Percentiles rank a stretch among this genome's conserved stretches.
phyloP scores from a whole-genome alignment of 2,888 invertebrate genomes.

The Sarcophaga carnaria region DNA sequence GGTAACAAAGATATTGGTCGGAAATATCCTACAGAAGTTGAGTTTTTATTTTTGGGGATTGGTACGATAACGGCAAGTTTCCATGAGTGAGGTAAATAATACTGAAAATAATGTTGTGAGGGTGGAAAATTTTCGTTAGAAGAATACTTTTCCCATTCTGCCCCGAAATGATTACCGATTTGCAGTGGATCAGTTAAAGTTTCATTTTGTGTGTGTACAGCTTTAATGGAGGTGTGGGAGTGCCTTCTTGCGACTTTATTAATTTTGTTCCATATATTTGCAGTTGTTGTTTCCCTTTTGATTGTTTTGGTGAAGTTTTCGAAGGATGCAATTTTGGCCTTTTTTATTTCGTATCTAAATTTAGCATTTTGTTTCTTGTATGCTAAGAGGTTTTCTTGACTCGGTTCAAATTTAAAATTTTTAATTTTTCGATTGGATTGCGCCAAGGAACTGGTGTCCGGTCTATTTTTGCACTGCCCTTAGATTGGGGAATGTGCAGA shows the following conservation, averaged over 20 bases:
- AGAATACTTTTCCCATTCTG: slow-evolving; percentile 24
- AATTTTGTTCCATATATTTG: slow-evolving; percentile 16
- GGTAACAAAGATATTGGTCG: slow-evolving; percentile 40
- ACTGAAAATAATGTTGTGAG: slow-evolving; percentile 18
- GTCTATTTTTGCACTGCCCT: background rate
- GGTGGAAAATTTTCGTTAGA: slow-evolving; percentile 27
- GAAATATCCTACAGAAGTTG: slow-evolving; percentile 7
- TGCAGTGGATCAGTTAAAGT: background rate
- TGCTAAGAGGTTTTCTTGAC: background rate
- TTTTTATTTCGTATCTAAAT: slow-evolving; percentile 29
- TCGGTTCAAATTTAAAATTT: background rate
- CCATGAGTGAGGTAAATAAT: slow-evolving; percentile 16
- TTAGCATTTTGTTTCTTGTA: slow-evolving; percentile 26
- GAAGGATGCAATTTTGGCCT: background rate
- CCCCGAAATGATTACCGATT: slow-evolving; percentile 9
- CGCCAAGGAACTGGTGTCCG: background rate
- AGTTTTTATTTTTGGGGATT: slow-evolving; percentile 48
- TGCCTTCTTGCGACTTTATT: background rate
- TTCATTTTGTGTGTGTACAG: background rate
- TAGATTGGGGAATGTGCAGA: no score
- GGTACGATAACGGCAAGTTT: slow-evolving; percentile 37
- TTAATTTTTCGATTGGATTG: slow-evolving; percentile 11
- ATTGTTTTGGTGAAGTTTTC: slow-evolving; percentile 36
- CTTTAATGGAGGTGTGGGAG: background rate
- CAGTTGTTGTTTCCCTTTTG: slow-evolving; percentile 10